Evolutionary conservation across 2,113 vertebrate species (phyloP).

Genomic region (Emydura subglobosa): DNA sequence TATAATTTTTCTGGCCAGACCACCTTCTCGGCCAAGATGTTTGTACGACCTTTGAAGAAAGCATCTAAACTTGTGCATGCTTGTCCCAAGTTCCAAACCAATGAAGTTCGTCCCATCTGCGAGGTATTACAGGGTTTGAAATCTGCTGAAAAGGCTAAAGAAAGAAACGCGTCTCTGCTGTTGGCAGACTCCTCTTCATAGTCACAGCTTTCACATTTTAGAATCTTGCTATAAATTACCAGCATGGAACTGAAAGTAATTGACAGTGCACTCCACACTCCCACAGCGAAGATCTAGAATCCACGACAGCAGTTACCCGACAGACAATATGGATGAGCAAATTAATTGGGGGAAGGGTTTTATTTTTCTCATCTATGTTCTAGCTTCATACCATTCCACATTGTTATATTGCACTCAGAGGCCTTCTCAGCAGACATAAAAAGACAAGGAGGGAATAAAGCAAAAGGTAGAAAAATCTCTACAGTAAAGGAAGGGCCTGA

Average conservation of each 20-base stretch:
- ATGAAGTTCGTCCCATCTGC: slow-evolving; percentile 35
- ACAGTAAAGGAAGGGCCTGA: not conserved
- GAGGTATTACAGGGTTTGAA: slow-evolving; percentile 6
- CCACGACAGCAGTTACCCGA: not conserved
- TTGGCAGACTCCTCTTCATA: not conserved
- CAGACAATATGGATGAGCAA: slow-evolving; percentile 1
- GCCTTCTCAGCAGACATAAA: not conserved
- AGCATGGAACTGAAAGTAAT: slow-evolving; percentile 10
- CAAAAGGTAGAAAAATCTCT: not conserved
- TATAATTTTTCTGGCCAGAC: slow-evolving; percentile 54
- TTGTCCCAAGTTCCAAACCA: slow-evolving; percentile 40
- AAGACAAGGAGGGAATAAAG: slow-evolving; percentile 17
- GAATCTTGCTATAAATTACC: not conserved
- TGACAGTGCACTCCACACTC: slow-evolving; percentile 50
- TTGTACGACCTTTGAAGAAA: slow-evolving; percentile 63
- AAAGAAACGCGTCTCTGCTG: slow-evolving; percentile 10
- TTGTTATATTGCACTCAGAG: not conserved
- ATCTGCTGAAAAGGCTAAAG: slow-evolving; percentile 27
- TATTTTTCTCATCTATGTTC: not conserved
- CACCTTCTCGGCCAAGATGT: slow-evolving; percentile 59
- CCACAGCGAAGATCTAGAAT: not conserved
- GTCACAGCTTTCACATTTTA: not conserved
- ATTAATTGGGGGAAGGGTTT: not conserved
- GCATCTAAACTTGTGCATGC: slow-evolving; percentile 5
- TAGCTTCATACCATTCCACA: slow-evolving; percentile 19